These are phyloP conservation scores for Salminus brasiliensis DNA, from an alignment of 2,113 vertebrate genomes.

Conservation along the genomic window DNA sequence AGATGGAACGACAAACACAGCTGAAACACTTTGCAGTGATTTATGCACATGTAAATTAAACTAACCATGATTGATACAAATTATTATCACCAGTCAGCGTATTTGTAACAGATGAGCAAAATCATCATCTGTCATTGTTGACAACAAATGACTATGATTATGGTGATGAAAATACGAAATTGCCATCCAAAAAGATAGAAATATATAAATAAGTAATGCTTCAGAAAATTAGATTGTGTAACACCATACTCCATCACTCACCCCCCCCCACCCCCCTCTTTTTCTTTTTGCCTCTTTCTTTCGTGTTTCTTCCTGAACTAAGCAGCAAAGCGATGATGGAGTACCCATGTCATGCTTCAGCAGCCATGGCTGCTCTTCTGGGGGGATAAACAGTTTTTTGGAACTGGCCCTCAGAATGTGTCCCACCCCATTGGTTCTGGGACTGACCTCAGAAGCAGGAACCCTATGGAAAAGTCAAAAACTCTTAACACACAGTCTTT, in stretches of 20 bases:
- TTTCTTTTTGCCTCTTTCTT: neutral
- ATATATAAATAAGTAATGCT: neutral
- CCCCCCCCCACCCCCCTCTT: neutral
- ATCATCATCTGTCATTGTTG: slow-evolving; percentile 27
- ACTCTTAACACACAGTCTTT: no score
- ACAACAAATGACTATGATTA: slow-evolving; percentile 41
- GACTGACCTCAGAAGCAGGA: no score
- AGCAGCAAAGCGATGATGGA: neutral
- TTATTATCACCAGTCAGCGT: slow-evolving; percentile 24
- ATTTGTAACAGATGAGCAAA: slow-evolving; percentile 39
- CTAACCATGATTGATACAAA: slow-evolving; percentile 17
- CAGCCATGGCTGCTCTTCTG: neutral
- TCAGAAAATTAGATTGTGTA: slow-evolving; percentile 12
- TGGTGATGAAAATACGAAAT: slow-evolving; percentile 5
- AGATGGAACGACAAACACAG: neutral
- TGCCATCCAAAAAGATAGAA: neutral
- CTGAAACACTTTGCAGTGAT: neutral
- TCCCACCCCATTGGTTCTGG: neutral
- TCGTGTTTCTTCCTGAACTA: neutral
- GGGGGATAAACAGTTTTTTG: neutral
- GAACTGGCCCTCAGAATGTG: neutral
- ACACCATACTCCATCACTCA: slow-evolving; percentile 19
- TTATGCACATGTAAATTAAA: slow-evolving; percentile 1
- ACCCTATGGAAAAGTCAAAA: no score
- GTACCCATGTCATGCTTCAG: slow-evolving; percentile 3